Conservation (phyloP, 2,888 invertebrate genomes). For the Xylota sylvarum region DNA sequence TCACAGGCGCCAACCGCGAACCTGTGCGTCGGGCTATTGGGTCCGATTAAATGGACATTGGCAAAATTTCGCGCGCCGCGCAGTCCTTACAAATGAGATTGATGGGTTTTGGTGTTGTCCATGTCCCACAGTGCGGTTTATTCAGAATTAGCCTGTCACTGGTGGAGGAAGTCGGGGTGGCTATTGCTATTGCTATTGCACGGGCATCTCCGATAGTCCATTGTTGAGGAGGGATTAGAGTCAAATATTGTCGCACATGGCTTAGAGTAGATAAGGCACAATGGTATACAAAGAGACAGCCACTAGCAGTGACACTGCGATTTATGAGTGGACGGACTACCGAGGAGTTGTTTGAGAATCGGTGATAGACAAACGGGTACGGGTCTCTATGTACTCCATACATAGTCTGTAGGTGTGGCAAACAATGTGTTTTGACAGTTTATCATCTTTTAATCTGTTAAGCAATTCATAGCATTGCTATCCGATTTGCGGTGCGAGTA, state of each 20-base stretch:
- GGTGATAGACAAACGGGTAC: slow-evolving; percentile 16
- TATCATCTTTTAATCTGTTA: slow-evolving; percentile 52
- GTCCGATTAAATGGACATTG: slow-evolving; percentile 65
- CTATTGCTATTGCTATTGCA: not conserved
- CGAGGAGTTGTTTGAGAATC: slow-evolving; percentile 7
- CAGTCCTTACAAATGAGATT: slow-evolving; percentile 46
- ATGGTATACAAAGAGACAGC: slow-evolving; percentile 7
- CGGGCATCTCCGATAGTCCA: slow-evolving; percentile 27
- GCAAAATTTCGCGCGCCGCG: slow-evolving; percentile 37
- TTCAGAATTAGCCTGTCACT: slow-evolving; percentile 62
- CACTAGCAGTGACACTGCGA: slow-evolving; percentile 4
- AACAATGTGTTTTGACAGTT: slow-evolving; percentile 51
- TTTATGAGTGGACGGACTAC: slow-evolving; percentile 37
- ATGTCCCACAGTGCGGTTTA: slow-evolving; percentile 56
- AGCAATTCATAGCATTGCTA: slow-evolving; percentile 32
- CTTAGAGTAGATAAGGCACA: slow-evolving; percentile 56
- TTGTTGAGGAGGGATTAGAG: slow-evolving; percentile 62
- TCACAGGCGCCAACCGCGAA: slow-evolving; percentile 57
- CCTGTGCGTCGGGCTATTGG: slow-evolving; percentile 48
- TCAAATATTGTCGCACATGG: slow-evolving; percentile 62
- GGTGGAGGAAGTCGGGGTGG: not conserved
- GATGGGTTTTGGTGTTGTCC: slow-evolving; percentile 51
- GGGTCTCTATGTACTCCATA: not conserved
- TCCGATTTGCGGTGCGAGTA: slow-evolving; percentile 10
- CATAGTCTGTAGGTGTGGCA: slow-evolving; percentile 16